Evolutionary conservation across 2,797 vertebrate species (phyloP).

Genomic region (Melanotaenia trifasciata): DNA sequence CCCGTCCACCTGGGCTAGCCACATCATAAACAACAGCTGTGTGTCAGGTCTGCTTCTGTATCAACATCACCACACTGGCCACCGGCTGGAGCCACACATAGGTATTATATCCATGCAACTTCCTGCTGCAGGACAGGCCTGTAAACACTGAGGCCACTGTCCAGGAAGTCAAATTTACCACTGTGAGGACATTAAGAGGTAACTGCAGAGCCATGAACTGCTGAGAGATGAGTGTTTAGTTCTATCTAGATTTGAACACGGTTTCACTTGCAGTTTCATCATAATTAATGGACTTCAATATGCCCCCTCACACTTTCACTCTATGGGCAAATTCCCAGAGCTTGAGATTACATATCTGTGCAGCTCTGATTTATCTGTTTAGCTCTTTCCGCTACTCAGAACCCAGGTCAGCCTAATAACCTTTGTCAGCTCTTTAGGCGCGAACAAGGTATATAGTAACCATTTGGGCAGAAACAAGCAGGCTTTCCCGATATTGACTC

Average conservation of each 20-base stretch:
- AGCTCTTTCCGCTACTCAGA: constrained; percentile 44
- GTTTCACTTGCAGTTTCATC: constrained; percentile 35
- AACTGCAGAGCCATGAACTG: constrained; percentile 7
- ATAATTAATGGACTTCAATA: constrained; percentile 37
- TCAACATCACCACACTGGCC: constrained; percentile 77
- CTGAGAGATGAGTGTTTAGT: neutral
- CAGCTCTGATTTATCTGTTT: constrained; percentile 63
- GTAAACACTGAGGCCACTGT: constrained; percentile 68
- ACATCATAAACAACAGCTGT: constrained; percentile 84
- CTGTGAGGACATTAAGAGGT: constrained; percentile 33
- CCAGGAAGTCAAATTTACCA: constrained; percentile 59
- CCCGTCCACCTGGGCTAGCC: constrained; percentile 79
- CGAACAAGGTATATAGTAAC: constrained; percentile 87
- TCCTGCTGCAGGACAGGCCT: constrained; percentile 61
- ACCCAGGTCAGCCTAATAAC: constrained; percentile 76
- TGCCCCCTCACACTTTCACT: constrained; percentile 26
- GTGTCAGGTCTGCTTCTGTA: constrained; percentile 71
- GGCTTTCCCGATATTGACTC: constrained; percentile 86
- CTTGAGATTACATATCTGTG: constrained; percentile 63
- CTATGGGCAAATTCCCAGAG: constrained; percentile 42
- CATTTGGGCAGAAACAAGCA: constrained; percentile 84
- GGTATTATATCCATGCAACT: constrained; percentile 75
- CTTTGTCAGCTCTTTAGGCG: constrained; percentile 84
- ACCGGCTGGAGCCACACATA: constrained; percentile 69
- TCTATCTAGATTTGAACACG: constrained; percentile 12